Base-by-base conservation (phyloP, 2,888 invertebrate genomes). In the Ametastegia equiseti region DNA sequence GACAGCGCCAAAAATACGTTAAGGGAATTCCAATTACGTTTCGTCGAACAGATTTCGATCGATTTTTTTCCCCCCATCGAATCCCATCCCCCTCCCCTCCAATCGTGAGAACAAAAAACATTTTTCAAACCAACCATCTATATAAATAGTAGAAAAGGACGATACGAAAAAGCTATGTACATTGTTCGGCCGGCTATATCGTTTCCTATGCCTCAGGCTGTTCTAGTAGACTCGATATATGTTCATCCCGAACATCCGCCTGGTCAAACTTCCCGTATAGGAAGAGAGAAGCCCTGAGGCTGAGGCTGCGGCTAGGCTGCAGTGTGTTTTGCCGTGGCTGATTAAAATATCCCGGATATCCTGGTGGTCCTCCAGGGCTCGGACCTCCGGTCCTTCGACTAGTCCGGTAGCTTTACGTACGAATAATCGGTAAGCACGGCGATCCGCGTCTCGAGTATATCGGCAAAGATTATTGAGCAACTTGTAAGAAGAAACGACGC, bases 261-360 rank as follows among this genome's bases (percentile, higher is more conserved):
- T 30, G 71, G 71, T 47, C 71, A 71, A 71, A 71, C 47, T 42
- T 71, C 71, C 47, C 71, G 13, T 15, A 27, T 42, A 45, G 71
- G 42, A 71, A 45, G 27, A 27, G 47, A 15, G 71, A n/a, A 71
- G 71, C 71, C 71, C 71, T 15, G 71, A 45, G 71, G 71, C 71
- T 27, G 65, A 71, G 45, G 23, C 47, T 6, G 39, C 36, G 36
- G 6, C 67, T 19, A 36, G 15, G 60, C 27, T 4, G n/a, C 36
- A 47, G 45, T 30, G n/a, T n/a, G n/a, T n/a, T n/a, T n/a, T n/a
- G n/a, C n/a, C n/a, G n/a, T n/a, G 45, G 27, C 71, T 71, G 71
- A 71, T 71, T 71, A 71, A 71, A 71, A 71, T 47, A 71, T 71
- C 45, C 71, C 47, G 71, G 71, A 71, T 71, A 71, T 71, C 71